Evolutionary conservation across 2,888 invertebrate genomes (phyloP), one percentile per base, ranked within the genome.

Genomic region (Platycheirus albimanus): DNA sequence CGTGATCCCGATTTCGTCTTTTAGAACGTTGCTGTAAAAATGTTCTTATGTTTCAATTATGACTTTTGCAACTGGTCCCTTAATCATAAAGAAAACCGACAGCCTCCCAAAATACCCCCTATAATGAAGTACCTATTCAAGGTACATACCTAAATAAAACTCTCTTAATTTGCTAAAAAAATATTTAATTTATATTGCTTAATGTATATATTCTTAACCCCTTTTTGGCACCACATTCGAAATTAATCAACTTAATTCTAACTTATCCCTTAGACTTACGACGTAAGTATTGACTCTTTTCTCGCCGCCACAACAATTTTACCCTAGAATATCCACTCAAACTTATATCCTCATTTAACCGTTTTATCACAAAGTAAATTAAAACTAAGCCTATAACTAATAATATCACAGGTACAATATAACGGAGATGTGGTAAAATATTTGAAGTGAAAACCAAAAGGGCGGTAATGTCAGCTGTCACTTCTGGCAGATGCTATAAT

Each of bases 401-500:
- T 45, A 86, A 61, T 84, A 84, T 69, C 78, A 86, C 77, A 43
- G 85, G 81, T 58, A 86, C 36, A 8, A 85, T 47, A 19, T 81
- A 86, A 13, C 93, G 92, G 0, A 92, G 70, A 0, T 91, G 91
- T 10, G 93, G 94, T 47, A 93, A 77, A 1, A 93, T 85, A 0
- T 92, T 92, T 0, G 92, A 91, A 58, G 91, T 91, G 85, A 93
- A 92, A 86, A 91, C 92, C 43, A 94, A 89, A 3, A 92, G 89
- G 28, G 87, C 86, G 69, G 88, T 88, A 41, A 94, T 92, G 71
- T 91, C 90, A 30, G 90, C 87, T 0, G 94, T 94, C 0, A 94
- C 87, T 1, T 92, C 92, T 85, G 92, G 92, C 91, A 93, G 93
- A 86, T 92, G 92, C 94, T 94, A 92, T 79, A 92, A 91, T 49